Percentiles rank a stretch among this genome's conserved stretches.
Evolutionary conservation across 92 coral and sea anemone genomes (phyloP).

Genomic region (Porites rus): DNA sequence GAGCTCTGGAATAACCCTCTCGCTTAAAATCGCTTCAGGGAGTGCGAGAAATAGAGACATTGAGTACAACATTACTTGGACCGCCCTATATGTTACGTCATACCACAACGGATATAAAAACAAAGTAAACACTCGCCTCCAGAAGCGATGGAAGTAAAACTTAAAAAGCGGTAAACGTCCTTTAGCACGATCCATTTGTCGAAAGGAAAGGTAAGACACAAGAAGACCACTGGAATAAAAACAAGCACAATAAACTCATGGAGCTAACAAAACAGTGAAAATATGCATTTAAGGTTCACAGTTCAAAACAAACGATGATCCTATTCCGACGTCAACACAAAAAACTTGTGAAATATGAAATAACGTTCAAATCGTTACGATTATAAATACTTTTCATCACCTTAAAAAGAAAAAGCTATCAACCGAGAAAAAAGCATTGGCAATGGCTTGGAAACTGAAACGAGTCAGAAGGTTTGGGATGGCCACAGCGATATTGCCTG

Average conservation of each 20-base stretch:
- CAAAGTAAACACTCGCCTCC: slow-evolving; percentile 61
- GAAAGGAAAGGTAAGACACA: slow-evolving; percentile 72
- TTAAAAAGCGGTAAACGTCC: slow-evolving; percentile 74
- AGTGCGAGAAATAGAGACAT: no score
- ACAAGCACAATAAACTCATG: background rate
- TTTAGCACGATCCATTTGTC: slow-evolving; percentile 68
- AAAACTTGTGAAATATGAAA: no score
- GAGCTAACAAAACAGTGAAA: no score
- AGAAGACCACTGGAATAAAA: slow-evolving; percentile 78
- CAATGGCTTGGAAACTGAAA: slow-evolving; percentile 74
- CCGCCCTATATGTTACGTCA: background rate
- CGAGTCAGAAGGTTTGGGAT: slow-evolving; percentile 35
- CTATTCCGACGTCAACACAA: background rate
- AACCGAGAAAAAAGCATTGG: slow-evolving; percentile 74
- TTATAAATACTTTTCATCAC: slow-evolving; percentile 19
- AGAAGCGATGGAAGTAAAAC: slow-evolving; percentile 84
- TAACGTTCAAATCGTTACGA: background rate
- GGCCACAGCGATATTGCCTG: slow-evolving; percentile 5
- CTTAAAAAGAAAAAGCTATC: slow-evolving; percentile 91
- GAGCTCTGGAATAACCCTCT: no score
- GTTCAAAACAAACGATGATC: background rate
- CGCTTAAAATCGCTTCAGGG: no score
- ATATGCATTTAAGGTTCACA: no score
- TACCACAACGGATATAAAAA: background rate
- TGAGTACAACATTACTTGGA: background rate